These are phyloP conservation scores for Calephelis nemesis DNA, from an alignment of 1,140 invertebrate genomes.

Conservation along the genomic window DNA sequence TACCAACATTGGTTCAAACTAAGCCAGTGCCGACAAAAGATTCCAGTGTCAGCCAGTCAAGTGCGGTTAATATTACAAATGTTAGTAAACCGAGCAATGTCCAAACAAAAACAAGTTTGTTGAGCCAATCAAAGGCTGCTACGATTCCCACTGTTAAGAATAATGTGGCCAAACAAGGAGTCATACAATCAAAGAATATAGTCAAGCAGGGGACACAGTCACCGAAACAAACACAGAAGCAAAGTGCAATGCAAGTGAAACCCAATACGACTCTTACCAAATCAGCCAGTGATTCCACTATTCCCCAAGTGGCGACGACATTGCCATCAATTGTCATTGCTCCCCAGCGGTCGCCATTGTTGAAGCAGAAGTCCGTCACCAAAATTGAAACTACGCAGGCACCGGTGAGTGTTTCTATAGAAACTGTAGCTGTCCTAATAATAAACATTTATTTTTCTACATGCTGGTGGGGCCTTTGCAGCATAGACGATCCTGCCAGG, in stretches of 20 bases:
- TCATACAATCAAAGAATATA: slow-evolving; percentile 26
- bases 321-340: slow-evolving; percentile 46
- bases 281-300: slow-evolving; percentile 34
- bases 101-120: slow-evolving; percentile 40
- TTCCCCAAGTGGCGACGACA: slow-evolving; percentile 33
- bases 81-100: slow-evolving; percentile 26
- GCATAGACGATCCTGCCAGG: too few species aligned
- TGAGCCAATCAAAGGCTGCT: slow-evolving; percentile 39
- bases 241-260: slow-evolving; percentile 38
- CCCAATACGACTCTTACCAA: slow-evolving; percentile 31
- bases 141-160: slow-evolving; percentile 30
- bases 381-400: slow-evolving; percentile 48
- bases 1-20: slow-evolving; percentile 32
- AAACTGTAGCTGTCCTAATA: too few species aligned
- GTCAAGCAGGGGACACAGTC: slow-evolving; percentile 41
- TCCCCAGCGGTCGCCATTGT: slow-evolving; percentile 51
- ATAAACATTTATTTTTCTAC: too few species aligned
- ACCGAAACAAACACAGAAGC: slow-evolving; percentile 37
- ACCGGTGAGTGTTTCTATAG: slow-evolving; percentile 26
- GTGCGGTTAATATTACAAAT: slow-evolving; percentile 26
- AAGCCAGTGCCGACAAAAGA: slow-evolving; percentile 31
- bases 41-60: slow-evolving; percentile 14
- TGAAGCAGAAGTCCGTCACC: slow-evolving; percentile 51
- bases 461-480: too few species aligned
- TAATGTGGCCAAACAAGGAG: slow-evolving; percentile 33